Evolutionary conservation across 1,140 invertebrate species (phyloP).

Genomic region (Nasonia vitripennis): DNA sequence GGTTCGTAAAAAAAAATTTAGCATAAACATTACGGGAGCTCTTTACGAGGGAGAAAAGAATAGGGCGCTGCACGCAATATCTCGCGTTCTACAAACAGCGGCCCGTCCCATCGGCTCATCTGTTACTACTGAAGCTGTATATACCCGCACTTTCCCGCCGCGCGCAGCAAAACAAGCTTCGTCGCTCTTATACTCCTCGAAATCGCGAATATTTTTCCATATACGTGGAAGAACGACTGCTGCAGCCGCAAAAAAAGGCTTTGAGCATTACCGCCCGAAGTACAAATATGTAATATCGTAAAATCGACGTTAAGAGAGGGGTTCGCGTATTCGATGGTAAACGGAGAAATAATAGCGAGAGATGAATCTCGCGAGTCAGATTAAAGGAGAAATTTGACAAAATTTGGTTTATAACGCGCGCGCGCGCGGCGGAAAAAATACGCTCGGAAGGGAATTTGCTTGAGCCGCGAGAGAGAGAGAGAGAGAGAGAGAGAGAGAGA

Average conservation of each 20-base stretch:
- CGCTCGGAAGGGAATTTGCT: conserved; percentile 16
- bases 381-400: not conserved
- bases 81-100: no score
- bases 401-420: not conserved
- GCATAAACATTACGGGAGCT: no score
- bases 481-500: no score
- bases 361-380: not conserved
- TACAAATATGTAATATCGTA: not conserved
- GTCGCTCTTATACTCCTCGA: not conserved
- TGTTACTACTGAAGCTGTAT: not conserved
- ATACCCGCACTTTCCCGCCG: not conserved
- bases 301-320: not conserved
- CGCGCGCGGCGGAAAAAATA: not conserved
- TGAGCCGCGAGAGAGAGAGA: not conserved
- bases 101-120: not conserved
- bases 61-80: no score
- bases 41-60: no score
- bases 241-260: not conserved
- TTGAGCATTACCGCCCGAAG: not conserved
- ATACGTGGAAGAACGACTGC: not conserved
- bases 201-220: not conserved
- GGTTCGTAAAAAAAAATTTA: no score
- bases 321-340: not conserved
- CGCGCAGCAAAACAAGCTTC: not conserved
- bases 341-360: not conserved